Conservation (phyloP, 2,113 vertebrate species). For the Anguilla rostrata region DNA sequence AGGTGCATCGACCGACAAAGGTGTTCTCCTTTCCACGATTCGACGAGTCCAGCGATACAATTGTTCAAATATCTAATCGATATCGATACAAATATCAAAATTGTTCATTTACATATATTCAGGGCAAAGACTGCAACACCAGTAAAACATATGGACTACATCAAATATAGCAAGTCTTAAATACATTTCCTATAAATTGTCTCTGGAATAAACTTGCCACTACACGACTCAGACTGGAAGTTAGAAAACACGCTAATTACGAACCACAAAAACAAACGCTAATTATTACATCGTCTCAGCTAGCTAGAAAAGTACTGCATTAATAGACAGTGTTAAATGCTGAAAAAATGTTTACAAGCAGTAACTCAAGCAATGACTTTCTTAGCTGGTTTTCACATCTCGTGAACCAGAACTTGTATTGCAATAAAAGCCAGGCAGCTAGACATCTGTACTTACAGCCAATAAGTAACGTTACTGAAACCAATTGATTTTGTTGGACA, state of each 20-base stretch:
- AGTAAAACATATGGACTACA: background rate
- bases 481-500: background rate
- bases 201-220: background rate
- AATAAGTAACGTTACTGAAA: background rate
- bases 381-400: background rate
- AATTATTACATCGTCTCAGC: background rate
- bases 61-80: background rate
- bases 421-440: background rate
- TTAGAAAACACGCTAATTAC: background rate
- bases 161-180: background rate
- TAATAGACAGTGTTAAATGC: background rate
- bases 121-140: background rate
- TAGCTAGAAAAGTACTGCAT: too few species aligned
- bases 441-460: background rate
- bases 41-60: background rate
- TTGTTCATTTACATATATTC: background rate
- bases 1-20: slow-evolving; percentile 79
- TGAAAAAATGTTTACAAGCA: background rate
- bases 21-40: background rate
- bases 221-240: background rate
- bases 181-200: background rate
- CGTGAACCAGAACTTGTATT: background rate
- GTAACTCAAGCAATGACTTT: too few species aligned
- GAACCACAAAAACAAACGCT: background rate
- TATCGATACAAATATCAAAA: too few species aligned